Conservation (phyloP, 1,140 invertebrate genomes). For the Lordiphosa mommai region DNA sequence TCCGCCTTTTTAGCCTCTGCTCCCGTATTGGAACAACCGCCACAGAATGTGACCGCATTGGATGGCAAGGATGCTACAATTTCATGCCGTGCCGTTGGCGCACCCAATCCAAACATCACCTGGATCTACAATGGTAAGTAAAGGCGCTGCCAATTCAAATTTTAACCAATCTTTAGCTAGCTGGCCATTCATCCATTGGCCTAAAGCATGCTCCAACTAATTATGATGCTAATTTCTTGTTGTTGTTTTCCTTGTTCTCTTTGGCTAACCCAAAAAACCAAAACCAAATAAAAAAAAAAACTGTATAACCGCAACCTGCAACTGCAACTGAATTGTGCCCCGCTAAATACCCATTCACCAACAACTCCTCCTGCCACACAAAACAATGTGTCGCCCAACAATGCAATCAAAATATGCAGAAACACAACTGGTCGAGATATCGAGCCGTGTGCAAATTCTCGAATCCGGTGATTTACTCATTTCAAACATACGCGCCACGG, state of each 20-base stretch:
- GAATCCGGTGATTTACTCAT: slow-evolving; percentile 92
- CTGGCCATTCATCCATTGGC: background rate
- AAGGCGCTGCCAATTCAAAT: no score
- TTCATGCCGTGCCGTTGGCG: slow-evolving; percentile 91
- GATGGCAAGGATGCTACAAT: slow-evolving; percentile 95
- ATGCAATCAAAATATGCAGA: slow-evolving; percentile 31
- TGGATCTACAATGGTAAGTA: slow-evolving; percentile 93
- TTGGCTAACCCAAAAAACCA: slow-evolving; percentile 29
- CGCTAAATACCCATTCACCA: slow-evolving; percentile 3
- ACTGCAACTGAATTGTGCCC: slow-evolving; percentile 1
- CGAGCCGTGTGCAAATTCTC: slow-evolving; percentile 89
- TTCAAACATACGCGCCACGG: slow-evolving; percentile 88
- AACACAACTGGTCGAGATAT: slow-evolving; percentile 76
- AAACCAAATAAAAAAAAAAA: slow-evolving; percentile 1
- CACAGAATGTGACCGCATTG: slow-evolving; percentile 92
- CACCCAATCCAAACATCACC: slow-evolving; percentile 93
- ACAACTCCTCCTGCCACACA: background rate
- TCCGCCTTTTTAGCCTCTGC: slow-evolving; percentile 84
- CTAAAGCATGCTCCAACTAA: background rate
- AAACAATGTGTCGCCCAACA: background rate
- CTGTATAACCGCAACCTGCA: slow-evolving; percentile 1
- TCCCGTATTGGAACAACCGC: slow-evolving; percentile 90
- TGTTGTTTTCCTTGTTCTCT: slow-evolving; percentile 9
- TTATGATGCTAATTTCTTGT: slow-evolving; percentile 40
- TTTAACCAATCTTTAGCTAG: slow-evolving; percentile 1